Conservation (phyloP, 2,888 invertebrate species). For the Drosophila dives region DNA sequence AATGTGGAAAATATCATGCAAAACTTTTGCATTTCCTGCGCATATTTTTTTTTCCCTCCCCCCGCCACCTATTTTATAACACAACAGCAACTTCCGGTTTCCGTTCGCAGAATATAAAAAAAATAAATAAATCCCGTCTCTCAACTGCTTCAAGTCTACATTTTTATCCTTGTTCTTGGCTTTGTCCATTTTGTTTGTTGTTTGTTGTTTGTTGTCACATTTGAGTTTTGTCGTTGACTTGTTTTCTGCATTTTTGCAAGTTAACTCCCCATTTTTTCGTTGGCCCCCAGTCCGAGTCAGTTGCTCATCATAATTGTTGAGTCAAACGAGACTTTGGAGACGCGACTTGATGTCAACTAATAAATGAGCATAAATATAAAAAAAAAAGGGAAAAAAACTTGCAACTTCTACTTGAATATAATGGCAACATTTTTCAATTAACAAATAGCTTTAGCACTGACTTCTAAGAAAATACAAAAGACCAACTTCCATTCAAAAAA, state of each 20-base stretch:
- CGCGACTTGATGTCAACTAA: not conserved
- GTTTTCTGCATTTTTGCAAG: slow-evolving; percentile 46
- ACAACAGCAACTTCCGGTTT: slow-evolving; percentile 76
- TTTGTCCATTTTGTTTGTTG: slow-evolving; percentile 47
- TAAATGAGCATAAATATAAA: no score
- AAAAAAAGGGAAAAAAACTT: not conserved
- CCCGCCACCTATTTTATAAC: slow-evolving; percentile 60
- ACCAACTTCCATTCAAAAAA: not conserved
- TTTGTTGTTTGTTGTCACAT: slow-evolving; percentile 51
- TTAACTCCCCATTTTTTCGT: slow-evolving; percentile 31
- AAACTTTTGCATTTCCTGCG: slow-evolving; percentile 79
- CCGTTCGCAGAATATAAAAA: slow-evolving; percentile 58
- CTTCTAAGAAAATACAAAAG: not conserved
- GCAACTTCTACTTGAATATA: not conserved
- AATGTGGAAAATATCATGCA: slow-evolving; percentile 50
- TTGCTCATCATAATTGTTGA: slow-evolving; percentile 50
- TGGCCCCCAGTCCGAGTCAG: slow-evolving; percentile 8
- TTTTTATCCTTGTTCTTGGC: slow-evolving; percentile 24
- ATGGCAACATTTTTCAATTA: not conserved
- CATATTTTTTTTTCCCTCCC: slow-evolving; percentile 50
- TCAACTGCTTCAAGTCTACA: slow-evolving; percentile 24
- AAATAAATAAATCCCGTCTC: slow-evolving; percentile 63
- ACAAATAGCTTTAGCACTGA: slow-evolving; percentile 2
- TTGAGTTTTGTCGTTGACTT: slow-evolving; percentile 47
- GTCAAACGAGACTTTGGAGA: not conserved